Base-by-base conservation (phyloP, 2,888 invertebrate genomes). In the Amphipyra berbera region DNA sequence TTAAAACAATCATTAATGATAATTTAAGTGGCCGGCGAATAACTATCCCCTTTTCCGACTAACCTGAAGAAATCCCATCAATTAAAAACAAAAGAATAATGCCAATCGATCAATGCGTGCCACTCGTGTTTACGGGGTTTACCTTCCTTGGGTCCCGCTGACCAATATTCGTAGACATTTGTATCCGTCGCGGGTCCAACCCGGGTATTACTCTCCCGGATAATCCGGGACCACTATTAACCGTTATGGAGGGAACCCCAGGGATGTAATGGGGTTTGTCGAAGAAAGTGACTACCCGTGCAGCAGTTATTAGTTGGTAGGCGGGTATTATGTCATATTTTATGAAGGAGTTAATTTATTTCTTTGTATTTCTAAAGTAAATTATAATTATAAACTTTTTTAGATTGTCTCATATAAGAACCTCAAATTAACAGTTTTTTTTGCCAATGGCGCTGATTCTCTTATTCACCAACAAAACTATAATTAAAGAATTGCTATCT, bases 191-290 rank as follows among this genome's bases (percentile, higher is more conserved):
- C 73, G 69, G 67, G 73, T 72, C 80, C 73, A 67, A 73, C 65
- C 74, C 78, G 68, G 78, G 81, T 80, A 84, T 83, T 78, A 79
- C 71, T 79, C 83, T 79, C 73, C 73, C 77, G 77, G 84, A 79
- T 88, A 88, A 89, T 88, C 88, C 84, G 76, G 83, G 80, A 75
- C 82, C 82, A 85, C 87, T 88, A 88, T 88, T 88, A 87, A 87
- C 85, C 83, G 79, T 81, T 84, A 82, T 73, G 63, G 76, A 70
- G 60, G 67, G 61, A 72, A 61, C 47, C 58, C 65, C 78, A 78
- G 81, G 75, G 78, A 55, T 64, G 78, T 64, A 82, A 61, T 79
- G 53, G 52, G 73, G 49, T 58, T 52, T 55, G 50, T 53, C 38
- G 41, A 69, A 74, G 63, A 42, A 71, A 53, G 14, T 48, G 15